These are phyloP conservation scores for Nothoprocta pentlandii DNA, from an alignment of 2,113 vertebrate species.

Conservation along the genomic window DNA sequence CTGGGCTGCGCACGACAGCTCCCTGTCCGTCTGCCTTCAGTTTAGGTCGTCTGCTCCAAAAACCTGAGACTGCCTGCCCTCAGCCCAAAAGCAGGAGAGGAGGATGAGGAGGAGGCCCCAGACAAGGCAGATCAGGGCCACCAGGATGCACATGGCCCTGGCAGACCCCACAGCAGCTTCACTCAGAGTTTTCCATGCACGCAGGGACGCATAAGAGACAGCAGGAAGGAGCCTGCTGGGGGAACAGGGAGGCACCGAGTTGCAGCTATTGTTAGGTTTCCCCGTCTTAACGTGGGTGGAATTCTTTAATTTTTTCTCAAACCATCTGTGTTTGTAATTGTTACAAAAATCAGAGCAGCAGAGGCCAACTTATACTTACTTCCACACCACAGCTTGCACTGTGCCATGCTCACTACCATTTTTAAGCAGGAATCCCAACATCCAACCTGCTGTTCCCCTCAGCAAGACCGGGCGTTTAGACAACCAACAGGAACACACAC, in stretches of 20 bases:
- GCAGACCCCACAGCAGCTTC: neutral
- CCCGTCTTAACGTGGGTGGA: neutral
- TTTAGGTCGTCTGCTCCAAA: neutral
- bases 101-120: neutral
- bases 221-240: neutral
- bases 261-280: slow-evolving; percentile 29
- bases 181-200: neutral
- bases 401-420: neutral
- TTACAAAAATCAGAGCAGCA: neutral
- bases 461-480: neutral
- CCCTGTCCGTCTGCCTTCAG: neutral
- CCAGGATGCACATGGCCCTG: neutral
- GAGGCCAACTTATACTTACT: neutral
- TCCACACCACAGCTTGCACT: neutral
- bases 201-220: neutral
- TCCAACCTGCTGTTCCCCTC: neutral
- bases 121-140: rapidly evolving
- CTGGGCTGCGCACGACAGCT: neutral
- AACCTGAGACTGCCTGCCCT: too few species aligned
- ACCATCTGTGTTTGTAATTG: slow-evolving; percentile 15
- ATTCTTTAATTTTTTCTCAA: slow-evolving; percentile 28
- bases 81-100: too few species aligned
- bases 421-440: neutral
- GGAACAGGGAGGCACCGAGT: neutral
- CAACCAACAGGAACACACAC: neutral